phyloP scores from a whole-genome alignment of 1,140 invertebrate genomes.

The Caerostris darwini region DNA sequence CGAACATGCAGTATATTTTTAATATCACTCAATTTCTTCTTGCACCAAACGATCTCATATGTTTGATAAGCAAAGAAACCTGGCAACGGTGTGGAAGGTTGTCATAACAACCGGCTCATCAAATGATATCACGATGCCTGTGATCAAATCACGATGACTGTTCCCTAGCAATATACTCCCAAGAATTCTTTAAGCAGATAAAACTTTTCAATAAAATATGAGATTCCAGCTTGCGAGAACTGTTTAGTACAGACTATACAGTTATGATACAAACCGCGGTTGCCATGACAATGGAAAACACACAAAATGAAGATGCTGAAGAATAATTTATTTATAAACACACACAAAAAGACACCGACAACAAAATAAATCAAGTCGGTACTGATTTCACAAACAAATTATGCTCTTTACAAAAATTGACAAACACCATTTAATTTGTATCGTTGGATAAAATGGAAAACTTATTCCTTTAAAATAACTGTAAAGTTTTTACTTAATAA shows the following conservation, averaged over 20 bases:
- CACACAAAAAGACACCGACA: too few relatives aligned
- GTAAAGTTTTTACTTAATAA: too few relatives aligned
- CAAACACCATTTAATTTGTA: too few relatives aligned
- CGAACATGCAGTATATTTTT: not conserved
- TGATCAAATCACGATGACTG: constrained; percentile 24
- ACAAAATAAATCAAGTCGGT: too few relatives aligned
- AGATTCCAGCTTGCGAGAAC: not conserved
- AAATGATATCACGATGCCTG: not conserved
- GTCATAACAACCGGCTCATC: constrained; percentile 31
- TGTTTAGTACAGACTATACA: not conserved
- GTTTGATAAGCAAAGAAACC: not conserved
- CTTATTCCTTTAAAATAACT: too few relatives aligned
- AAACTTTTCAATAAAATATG: not conserved
- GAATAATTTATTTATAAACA: too few relatives aligned
- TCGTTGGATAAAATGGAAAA: too few relatives aligned
- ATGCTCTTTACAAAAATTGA: too few relatives aligned
- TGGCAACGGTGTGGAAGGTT: not conserved
- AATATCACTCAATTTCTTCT: not conserved
- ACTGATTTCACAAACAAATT: too few relatives aligned
- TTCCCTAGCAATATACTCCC: not conserved
- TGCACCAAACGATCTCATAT: not conserved
- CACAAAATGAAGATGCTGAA: too few relatives aligned
- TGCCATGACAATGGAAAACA: not conserved
- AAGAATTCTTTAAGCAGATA: not conserved
- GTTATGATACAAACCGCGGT: not conserved